A percentile compares a stretch with the other conserved stretches of the same genome.
phyloP scores from a whole-genome alignment of 1,140 invertebrate genomes.

The Euborellia annulipes region DNA sequence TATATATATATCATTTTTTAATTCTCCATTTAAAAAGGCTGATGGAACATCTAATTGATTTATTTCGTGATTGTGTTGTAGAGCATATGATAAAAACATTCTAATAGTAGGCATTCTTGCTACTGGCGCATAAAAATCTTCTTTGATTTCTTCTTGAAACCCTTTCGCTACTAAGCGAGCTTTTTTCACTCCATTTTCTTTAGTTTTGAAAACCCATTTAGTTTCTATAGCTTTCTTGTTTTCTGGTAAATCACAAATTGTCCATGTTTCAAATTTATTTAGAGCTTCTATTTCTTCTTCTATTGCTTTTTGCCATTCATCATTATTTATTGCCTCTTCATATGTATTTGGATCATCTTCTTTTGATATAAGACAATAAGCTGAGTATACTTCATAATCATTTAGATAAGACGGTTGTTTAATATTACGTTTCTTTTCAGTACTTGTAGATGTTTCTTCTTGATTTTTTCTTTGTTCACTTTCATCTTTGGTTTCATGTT shows the following conservation, averaged over 20 bases:
- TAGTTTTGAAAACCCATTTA: conserved; percentile 18
- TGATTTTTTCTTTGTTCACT: too few relatives aligned
- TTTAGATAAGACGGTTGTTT: not conserved
- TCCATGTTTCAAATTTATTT: not conserved
- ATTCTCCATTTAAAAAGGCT: not conserved
- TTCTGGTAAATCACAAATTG: not conserved
- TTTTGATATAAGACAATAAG: not conserved
- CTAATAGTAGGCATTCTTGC: not conserved
- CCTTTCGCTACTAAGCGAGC: conserved; percentile 17
- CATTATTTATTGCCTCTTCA: not conserved
- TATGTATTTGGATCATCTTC: not conserved
- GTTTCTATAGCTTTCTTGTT: not conserved
- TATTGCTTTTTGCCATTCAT: not conserved
- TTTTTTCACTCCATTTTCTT: conserved; percentile 17
- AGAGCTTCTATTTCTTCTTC: not conserved
- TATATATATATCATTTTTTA: not conserved
- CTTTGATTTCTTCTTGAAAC: conserved; percentile 10
- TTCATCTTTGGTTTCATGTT: too few relatives aligned
- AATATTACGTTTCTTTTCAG: too few relatives aligned
- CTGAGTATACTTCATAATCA: not conserved
- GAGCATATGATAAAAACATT: not conserved
- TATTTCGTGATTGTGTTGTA: not conserved
- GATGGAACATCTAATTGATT: not conserved
- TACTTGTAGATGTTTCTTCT: too few relatives aligned
- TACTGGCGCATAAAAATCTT: not conserved